These are phyloP conservation scores for Prunella strophiata DNA, from an alignment of 2,797 vertebrate genomes.

Conservation along the genomic window DNA sequence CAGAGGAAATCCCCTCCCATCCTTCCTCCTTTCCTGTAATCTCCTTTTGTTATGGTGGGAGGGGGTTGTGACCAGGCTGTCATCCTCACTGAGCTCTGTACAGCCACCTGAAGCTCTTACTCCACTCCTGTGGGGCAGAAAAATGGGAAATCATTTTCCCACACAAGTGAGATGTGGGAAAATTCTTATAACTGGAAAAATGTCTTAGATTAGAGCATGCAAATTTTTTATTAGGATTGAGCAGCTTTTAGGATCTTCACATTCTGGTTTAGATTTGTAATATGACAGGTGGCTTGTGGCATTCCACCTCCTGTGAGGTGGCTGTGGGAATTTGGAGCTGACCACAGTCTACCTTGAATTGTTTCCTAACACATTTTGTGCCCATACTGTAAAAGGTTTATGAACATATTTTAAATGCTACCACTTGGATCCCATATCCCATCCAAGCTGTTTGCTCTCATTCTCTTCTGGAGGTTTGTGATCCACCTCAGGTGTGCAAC, in stretches of 20 bases:
- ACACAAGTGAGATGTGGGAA: accelerated
- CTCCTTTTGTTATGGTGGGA: background rate
- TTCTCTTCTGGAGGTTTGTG: background rate
- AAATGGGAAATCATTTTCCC: background rate
- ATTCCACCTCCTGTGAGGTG: background rate
- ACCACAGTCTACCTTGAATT: background rate
- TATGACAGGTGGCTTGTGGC: background rate
- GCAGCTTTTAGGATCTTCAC: background rate
- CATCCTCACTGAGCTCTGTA: accelerated
- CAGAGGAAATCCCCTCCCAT: background rate
- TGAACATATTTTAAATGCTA: background rate
- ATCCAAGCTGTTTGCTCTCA: background rate
- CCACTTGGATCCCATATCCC: background rate
- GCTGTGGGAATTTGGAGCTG: background rate
- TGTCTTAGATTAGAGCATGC: background rate
- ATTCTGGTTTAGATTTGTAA: background rate
- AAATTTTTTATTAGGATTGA: background rate
- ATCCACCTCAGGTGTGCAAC: background rate
- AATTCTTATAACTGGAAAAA: background rate
- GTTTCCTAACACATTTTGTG: background rate
- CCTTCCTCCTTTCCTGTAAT: background rate
- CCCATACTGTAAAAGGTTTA: background rate
- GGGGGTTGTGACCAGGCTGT: background rate
- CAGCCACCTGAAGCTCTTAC: background rate
- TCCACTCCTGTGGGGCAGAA: background rate